Base-by-base conservation (phyloP, 2,113 vertebrate species). In the Burhinus bistriatus region DNA sequence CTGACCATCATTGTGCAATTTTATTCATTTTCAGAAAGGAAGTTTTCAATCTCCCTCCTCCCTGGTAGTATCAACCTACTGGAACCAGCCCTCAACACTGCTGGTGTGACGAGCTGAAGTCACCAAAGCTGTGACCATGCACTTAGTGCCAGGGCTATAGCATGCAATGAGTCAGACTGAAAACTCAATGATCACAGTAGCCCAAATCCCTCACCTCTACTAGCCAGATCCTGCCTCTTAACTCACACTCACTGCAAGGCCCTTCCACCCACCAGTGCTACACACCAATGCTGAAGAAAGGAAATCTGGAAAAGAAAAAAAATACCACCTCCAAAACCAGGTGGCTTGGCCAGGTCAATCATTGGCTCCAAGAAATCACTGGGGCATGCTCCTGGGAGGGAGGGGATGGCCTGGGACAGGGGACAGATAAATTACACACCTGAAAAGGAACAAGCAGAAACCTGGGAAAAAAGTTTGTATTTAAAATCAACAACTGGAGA, bases 401-500 rank as follows among this genome's bases (percentile, higher is more conserved):
- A 62, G 16, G 19, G 19, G 21, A 16, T 47, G 11, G 18, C 49
- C 42, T 5, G 2, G 21, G 20, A 57, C 6, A 69, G 8, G 7
- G 16, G 9, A 59, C 34, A 52, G 62, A 52, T 23, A 68, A 47
- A 62, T n/a, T 29, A 76, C 16, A 86, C n/a, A 59, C 3, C 15
- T 59, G 47, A 71, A 77, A 36, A 6, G 2, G 12, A 93, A 58
- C 57, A 8, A 91, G 12, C 15, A 88, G 30, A 83, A 79, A 71
- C 2, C 2, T 3, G 1, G 9, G 19, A 45, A 65, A 51, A 66
- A 51, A 49, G 8, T 0, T 40, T 7, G 6, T 23, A 25, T 69
- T 73, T 85, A 19, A 70, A 79, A 71, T 38, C 70, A 64, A 70
- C 20, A 68, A 25, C 17, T 9, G 14, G 10, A 75, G 5, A 5